A percentile compares a stretch with the other conserved stretches of the same genome.
These are phyloP conservation scores for Limnephilus rhombicus DNA, from an alignment of 2,888 invertebrate genomes.

Conservation along the genomic window DNA sequence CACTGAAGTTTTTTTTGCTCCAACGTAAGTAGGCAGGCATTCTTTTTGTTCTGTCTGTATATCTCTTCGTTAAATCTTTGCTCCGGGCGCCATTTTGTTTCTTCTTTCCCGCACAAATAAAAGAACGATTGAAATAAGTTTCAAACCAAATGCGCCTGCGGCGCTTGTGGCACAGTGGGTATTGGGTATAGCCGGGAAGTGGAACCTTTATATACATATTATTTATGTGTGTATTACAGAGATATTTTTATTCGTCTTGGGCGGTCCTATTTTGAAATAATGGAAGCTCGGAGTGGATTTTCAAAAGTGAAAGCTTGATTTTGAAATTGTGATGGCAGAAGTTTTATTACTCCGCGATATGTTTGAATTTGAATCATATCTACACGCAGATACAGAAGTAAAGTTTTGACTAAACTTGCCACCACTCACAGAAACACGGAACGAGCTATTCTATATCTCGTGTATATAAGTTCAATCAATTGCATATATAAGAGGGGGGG, in stretches of 20 bases:
- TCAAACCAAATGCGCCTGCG: conserved; percentile 11
- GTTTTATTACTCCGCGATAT: neutral
- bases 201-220: neutral
- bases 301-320: neutral
- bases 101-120: conserved; percentile 33
- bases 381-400: neutral
- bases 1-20: neutral
- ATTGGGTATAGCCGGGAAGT: neutral
- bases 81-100: conserved; percentile 46
- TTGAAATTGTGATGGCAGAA: neutral
- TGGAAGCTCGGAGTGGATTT: neutral
- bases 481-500: too few species aligned
- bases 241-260: neutral
- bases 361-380: neutral
- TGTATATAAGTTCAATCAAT: too few species aligned
- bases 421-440: too few species aligned
- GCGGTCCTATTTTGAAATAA: conserved; percentile 1
- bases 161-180: neutral
- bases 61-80: conserved; percentile 2
- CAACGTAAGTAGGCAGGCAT: neutral
- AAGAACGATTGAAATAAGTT: conserved; percentile 48
- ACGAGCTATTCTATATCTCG: too few species aligned
- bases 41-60: conserved; percentile 53
- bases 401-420: neutral
- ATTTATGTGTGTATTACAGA: neutral